These are phyloP conservation scores for Apodemia hepburni DNA, from an alignment of 2,888 invertebrate species.

Conservation along the genomic window DNA sequence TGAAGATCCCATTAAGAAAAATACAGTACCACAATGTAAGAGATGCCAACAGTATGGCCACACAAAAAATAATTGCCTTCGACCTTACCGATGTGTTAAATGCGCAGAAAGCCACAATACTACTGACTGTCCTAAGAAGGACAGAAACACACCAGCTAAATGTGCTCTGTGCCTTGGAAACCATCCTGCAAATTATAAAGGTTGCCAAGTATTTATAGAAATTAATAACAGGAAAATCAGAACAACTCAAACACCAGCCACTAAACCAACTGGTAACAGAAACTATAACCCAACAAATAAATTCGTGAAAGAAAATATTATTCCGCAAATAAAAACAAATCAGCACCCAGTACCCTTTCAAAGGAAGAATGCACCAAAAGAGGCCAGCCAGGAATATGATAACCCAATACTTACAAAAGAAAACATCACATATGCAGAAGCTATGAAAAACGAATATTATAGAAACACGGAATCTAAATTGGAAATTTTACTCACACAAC, in stretches of 20 bases:
- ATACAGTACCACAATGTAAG: slow-evolving; percentile 27
- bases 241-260: neutral
- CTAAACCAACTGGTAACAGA: neutral
- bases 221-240: neutral
- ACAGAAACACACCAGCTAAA: slow-evolving; percentile 29
- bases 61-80: slow-evolving; percentile 33
- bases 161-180: slow-evolving; percentile 26
- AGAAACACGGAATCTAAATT: neutral
- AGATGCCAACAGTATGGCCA: slow-evolving; percentile 34
- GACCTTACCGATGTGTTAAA: slow-evolving; percentile 33
- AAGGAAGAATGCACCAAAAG: neutral
- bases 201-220: neutral
- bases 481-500: slow-evolving; percentile 9
- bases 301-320: neutral
- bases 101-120: slow-evolving; percentile 31
- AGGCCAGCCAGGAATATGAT: neutral
- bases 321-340: neutral
- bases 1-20: too few relatives aligned
- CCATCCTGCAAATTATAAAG: slow-evolving; percentile 29
- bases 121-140: slow-evolving; percentile 27
- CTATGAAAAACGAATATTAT: neutral
- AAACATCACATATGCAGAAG: neutral
- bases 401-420: neutral
- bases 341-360: neutral
- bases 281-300: neutral